Evolutionary conservation across 2,797 vertebrate species (phyloP), one percentile per base, ranked within the genome.

Genomic region (Mionectes olivaceus): DNA sequence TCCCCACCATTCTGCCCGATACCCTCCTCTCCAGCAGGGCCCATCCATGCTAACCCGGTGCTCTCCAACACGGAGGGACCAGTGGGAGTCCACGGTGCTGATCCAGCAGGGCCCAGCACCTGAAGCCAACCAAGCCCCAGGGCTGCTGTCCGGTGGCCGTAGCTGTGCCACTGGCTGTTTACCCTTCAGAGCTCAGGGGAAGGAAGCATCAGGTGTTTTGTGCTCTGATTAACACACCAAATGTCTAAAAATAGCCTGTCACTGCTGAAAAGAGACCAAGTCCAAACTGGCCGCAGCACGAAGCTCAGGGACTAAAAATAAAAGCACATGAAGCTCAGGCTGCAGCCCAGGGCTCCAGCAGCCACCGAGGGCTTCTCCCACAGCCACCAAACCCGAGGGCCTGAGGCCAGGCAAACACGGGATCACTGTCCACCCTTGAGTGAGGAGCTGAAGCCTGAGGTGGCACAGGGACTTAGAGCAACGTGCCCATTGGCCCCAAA

Each of bases 221-320:
- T 24, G 50, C 80, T 93, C 30, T 0, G 5, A 53, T 53, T 44
- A 91, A 86, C 21, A 49, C 49, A 46, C 5, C 0, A 0, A 79
- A 41, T 8, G 59, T n/a, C 94, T 79, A 95, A 95, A 94, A 93
- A 96, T 96, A 96, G 44, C 76, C 59, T 9, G 1, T 47, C 82
- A 37, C 46, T 69, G 35, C 41, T 49, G 52, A 63, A 69, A 78
- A 68, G 63, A 85, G 68, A 89, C 81, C 49, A 12, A 77, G 88
- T 32, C 60, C 63, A 69, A 87, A 39, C 35, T 18, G 49, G 92
- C 70, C 19, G 0, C 52, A 25, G 59, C 1, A 0, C 0, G 0
- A 25, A 94, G 76, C 86, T 87, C 41, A 55, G 74, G 70, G 39
- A 75, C 96, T 95, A 97, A 93, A 96, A 96, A 96, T 95, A 95